A percentile compares a stretch with the other conserved stretches of the same genome.
Conservation (phyloP, 1,140 invertebrate genomes). For the Drosophila equinoxialis region DNA sequence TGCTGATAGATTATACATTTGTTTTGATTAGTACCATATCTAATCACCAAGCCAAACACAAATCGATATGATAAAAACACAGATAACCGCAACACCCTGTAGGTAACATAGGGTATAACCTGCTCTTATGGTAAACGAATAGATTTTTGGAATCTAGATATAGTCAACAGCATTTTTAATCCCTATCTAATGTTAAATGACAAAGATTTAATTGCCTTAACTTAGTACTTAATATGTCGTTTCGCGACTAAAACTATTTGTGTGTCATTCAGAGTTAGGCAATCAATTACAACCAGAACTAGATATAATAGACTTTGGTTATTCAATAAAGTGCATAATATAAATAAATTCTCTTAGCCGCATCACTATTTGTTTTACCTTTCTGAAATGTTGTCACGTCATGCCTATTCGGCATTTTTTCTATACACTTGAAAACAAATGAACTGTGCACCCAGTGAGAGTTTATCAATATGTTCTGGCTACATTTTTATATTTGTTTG, state of each 20-base stretch:
- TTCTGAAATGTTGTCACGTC: constrained; percentile 32
- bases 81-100: background rate
- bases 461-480: constrained; percentile 34
- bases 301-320: background rate
- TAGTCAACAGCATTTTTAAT: too few species aligned
- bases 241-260: too few species aligned
- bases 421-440: constrained; percentile 36
- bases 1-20: background rate
- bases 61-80: background rate
- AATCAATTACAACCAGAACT: background rate
- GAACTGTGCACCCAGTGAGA: constrained; percentile 53
- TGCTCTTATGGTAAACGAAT: too few species aligned
- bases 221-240: too few species aligned
- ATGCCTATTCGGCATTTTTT: constrained; percentile 35
- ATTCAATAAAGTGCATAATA: background rate
- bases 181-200: too few species aligned
- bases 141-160: too few species aligned
- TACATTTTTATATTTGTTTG: background rate
- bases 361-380: background rate
- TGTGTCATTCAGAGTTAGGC: background rate
- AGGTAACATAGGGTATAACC: background rate
- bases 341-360: background rate
- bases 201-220: too few species aligned
- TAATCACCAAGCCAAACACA: background rate
- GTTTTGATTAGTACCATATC: background rate